Base-by-base conservation (phyloP, 2,888 invertebrate species). In the Eurois occulta region DNA sequence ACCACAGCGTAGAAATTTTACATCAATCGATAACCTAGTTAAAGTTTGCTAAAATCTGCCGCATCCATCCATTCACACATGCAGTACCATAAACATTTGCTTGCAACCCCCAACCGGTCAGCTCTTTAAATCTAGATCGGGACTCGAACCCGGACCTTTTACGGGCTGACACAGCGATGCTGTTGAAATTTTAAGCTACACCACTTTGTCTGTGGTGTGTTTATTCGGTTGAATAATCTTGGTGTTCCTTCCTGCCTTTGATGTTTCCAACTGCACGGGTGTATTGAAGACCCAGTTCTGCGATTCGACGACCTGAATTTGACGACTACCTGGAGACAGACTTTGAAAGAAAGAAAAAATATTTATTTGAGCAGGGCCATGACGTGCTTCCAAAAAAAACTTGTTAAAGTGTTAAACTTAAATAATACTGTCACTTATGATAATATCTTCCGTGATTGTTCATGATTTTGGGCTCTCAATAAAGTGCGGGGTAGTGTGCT, bases 111-210 rank as follows among this genome's bases (percentile, higher is more conserved):
- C 77, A 76, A 87, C 88, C 89, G 89, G 87, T 88, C 90, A 89
- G 87, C 89, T 88, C 90, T 90, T 89, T 90, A 90, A 90, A 90
- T 90, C 88, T 89, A 88, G 88, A 90, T 85, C 84, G 85, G 84
- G 80, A 86, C 82, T 88, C 84, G 73, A 87, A 84, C 86, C 86
- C 84, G 81, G 87, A 85, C 88, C 87, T 86, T 89, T 91, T 90
- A 90, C 86, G 86, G 83, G 81, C 90, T 91, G 91, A 91, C 88
- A 81, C 83, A 85, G 87, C 87, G 80, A 80, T 84, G 55, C 79
- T 48, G 84, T 83, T 88, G 85, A 88, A 85, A 87, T 85, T 87
- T 89, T 86, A 80, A 86, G 86, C 82, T 82, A 78, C 73, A 80
- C 71, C 82, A 86, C 80, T 87, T 87, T 85, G 82, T 84, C 70